Base-by-base conservation (phyloP, 2,113 vertebrate genomes). In the Antechinus stuartii region DNA sequence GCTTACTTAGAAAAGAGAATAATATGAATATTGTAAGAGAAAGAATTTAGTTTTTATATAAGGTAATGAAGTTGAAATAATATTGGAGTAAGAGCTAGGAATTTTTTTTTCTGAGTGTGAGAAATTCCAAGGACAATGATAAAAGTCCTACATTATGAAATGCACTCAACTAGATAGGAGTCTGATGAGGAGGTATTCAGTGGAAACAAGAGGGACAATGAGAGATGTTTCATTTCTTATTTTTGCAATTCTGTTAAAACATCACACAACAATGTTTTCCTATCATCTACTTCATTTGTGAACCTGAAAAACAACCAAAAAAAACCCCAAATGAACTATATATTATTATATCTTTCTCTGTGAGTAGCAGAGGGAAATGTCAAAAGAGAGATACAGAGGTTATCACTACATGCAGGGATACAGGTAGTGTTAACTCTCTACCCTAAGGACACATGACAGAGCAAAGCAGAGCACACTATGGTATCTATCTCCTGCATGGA, bases 91-190 rank as follows among this genome's bases (percentile, higher is more conserved):
- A 84, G 42, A 42, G 5, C 35, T 84, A 84, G 16, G n/a, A 16
- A 42, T 42, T 84, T 84, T 84, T 76, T 76, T 84, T 84, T 76
- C 61, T 76, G 68, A 84, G 22, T 42, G 68, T n/a, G 35, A 68
- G 61, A 35, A 68, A 84, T n/a, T 84, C 68, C 68, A 84, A 84
- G 68, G 68, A 84, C 68, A 84, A 84, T 84, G 68, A 84, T 84
- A 42, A 84, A 84, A 84, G n/a, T 84, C 35, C 2, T 84, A 19
- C 42, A 84, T 84, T 84, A 84, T 84, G 68, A 84, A 84, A 84
- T 42, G 68, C 68, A 84, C n/a, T 84, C 68, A 84, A 84, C 68
- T 84, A 84, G 68, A 84, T 84, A 84, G n/a, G 42, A 84, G 19
- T 84, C 68, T 84, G 68, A 84, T 23, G n/a, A 84, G n/a, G 68